phyloP scores from a whole-genome alignment of 2,113 vertebrate genomes.

The Orthochromis malagaraziensis region DNA sequence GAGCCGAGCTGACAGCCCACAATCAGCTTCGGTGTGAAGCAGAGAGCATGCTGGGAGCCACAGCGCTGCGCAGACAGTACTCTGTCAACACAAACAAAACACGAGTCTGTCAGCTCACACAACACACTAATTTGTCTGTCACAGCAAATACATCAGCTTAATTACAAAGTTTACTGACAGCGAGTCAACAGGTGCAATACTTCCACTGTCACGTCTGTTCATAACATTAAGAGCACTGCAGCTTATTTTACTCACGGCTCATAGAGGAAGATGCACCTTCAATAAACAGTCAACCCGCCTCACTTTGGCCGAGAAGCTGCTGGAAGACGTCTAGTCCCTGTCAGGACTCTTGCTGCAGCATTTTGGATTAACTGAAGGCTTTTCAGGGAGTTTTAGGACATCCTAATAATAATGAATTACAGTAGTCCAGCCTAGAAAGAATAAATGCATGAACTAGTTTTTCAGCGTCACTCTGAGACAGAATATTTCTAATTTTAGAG shows the following conservation, averaged over 20 bases:
- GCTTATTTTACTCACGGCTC: neutral
- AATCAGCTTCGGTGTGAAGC: constrained; percentile 32
- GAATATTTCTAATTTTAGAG: neutral
- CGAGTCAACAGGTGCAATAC: constrained; percentile 3
- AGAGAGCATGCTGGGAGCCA: constrained; percentile 40
- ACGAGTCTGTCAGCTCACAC: neutral
- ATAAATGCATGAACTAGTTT: neutral
- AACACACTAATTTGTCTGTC: constrained; percentile 23
- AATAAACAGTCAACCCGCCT: neutral
- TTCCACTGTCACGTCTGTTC: neutral
- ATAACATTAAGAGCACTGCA: neutral
- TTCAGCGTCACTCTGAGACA: neutral
- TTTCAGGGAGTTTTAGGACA: neutral
- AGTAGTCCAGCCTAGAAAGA: neutral
- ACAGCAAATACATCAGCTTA: constrained; percentile 26
- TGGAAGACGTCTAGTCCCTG: neutral
- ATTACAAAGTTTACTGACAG: constrained; percentile 11
- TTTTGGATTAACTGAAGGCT: neutral
- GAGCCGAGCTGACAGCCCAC: constrained; percentile 31
- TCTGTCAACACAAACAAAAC: constrained; percentile 23
- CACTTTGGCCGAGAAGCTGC: neutral
- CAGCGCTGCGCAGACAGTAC: neutral
- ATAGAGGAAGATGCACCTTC: neutral
- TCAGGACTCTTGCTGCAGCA: neutral
- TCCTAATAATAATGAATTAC: neutral